Evolutionary conservation across 2,797 vertebrate species (phyloP).

Genomic region (Xenopus petersii): DNA sequence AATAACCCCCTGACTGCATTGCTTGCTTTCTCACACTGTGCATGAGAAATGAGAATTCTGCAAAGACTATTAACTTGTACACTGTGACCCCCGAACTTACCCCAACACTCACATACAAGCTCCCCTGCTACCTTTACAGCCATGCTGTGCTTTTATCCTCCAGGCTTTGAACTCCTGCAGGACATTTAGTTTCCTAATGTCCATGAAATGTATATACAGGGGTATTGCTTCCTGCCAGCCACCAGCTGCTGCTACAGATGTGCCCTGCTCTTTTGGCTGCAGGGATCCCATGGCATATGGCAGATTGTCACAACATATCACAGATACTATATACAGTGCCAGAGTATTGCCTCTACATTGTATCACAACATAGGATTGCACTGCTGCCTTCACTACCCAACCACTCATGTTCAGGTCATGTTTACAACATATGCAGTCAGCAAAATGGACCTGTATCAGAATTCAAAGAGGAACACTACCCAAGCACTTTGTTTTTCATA

Average conservation of each 20-base stretch:
- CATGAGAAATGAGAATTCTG: background rate
- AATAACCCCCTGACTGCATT: background rate
- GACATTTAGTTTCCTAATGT: conserved; percentile 30
- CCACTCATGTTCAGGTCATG: too few species aligned
- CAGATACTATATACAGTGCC: background rate
- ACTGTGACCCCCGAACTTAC: background rate
- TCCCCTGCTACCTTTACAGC: conserved; percentile 22
- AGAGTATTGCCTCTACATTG: background rate
- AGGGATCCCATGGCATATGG: conserved; percentile 35
- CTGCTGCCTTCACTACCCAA: background rate
- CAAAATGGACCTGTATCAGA: too few species aligned
- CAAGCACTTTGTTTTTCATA: too few species aligned
- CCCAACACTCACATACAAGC: conserved; percentile 21
- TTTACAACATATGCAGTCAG: too few species aligned
- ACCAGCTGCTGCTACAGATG: conserved; percentile 43
- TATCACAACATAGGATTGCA: background rate
- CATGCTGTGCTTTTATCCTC: conserved; percentile 30
- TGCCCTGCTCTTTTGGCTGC: conserved; percentile 3
- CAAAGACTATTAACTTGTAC: conserved; percentile 12
- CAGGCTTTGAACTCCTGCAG: conserved; percentile 35
- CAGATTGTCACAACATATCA: conserved; percentile 7
- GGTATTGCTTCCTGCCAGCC: conserved; percentile 29
- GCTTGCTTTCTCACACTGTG: background rate
- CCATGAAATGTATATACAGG: conserved; percentile 31
- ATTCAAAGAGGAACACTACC: too few species aligned